phyloP scores from a whole-genome alignment of 2,797 vertebrate species.

The Microtus agrestis region DNA sequence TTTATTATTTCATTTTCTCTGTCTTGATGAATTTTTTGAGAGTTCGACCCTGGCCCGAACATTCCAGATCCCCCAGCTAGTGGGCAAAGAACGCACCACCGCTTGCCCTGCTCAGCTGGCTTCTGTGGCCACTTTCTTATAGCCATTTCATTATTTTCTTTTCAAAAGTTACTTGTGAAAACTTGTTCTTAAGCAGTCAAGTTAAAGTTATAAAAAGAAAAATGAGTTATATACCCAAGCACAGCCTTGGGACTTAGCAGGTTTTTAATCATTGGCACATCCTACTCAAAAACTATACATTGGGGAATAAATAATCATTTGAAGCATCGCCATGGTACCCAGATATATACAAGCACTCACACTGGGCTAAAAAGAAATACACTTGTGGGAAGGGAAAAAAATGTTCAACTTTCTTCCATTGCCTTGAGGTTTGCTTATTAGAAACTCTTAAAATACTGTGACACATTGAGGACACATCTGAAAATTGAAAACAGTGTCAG shows the following conservation, averaged over 20 bases:
- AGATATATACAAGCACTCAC: slow-evolving; percentile 56
- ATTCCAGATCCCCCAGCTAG: background rate
- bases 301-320: slow-evolving; percentile 68
- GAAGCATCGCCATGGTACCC: slow-evolving; percentile 73
- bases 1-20: slow-evolving; percentile 39
- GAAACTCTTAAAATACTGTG: slow-evolving; percentile 67
- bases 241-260: slow-evolving; percentile 65
- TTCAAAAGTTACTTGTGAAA: slow-evolving; percentile 50
- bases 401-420: slow-evolving; percentile 29
- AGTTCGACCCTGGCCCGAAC: background rate
- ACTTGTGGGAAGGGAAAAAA: slow-evolving; percentile 62
- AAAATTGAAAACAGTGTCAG: slow-evolving; percentile 49
- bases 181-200: slow-evolving; percentile 60
- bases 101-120: background rate
- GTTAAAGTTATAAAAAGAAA: slow-evolving; percentile 75
- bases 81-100: background rate
- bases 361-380: slow-evolving; percentile 65
- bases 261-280: slow-evolving; percentile 80
- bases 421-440: slow-evolving; percentile 67
- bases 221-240: slow-evolving; percentile 63
- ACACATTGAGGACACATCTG: slow-evolving; percentile 63
- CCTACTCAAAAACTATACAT: slow-evolving; percentile 78
- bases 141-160: background rate
- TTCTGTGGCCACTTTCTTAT: background rate
- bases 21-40: background rate